Evolutionary conservation across 2,888 invertebrate genomes (phyloP), one percentile per base, ranked within the genome.

Genomic region (Pristionchus maxplancki): DNA sequence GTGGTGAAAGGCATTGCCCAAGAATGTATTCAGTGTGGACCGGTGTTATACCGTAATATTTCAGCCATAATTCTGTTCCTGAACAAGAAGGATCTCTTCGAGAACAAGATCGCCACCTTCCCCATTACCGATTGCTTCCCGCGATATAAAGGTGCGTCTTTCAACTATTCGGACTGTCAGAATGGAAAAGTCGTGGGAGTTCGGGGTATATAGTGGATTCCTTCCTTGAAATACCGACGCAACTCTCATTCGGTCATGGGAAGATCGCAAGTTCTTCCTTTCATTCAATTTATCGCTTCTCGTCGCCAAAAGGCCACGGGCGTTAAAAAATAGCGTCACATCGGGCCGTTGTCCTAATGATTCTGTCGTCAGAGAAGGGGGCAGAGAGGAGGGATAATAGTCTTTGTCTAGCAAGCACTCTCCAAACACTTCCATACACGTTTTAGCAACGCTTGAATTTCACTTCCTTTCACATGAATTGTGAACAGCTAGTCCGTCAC

Each of bases 21-120:
- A 1, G n/a, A 58, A 58, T 58, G 6, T 58, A n/a, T 58, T 58
- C 20, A 58, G 5, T 5, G n/a, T 24, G 15, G n/a, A n/a, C n/a
- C n/a, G n/a, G n/a, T n/a, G n/a, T 24, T 58, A 34, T 28, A 28
- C 67, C 1, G 34, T 67, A 67, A 34, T 40, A 28, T 71, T 87
- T 67, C 86, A 87, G 91, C 92, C 17, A 91, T 91, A 90, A 92
- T 92, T 64, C 89, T 92, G 15, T 92, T 92, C 71, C 89, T 92
- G 40, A 92, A 92, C 88, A 92, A 92, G 82, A 92, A 91, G 88
- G 92, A 92, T 64, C 64, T 92, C 15, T 92, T 92, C 85, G 90
- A 89, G 50, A 90, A 91, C 67, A 92, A 92, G 89, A 92, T 92
- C 28, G 87, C 90, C 67, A 90, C 90, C 44, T 90, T 89, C 9